Percentiles rank a stretch among this genome's conserved stretches.
Evolutionary conservation across 2,113 vertebrate species (phyloP).

Genomic region (Cyphomyrus plagiostoma): DNA sequence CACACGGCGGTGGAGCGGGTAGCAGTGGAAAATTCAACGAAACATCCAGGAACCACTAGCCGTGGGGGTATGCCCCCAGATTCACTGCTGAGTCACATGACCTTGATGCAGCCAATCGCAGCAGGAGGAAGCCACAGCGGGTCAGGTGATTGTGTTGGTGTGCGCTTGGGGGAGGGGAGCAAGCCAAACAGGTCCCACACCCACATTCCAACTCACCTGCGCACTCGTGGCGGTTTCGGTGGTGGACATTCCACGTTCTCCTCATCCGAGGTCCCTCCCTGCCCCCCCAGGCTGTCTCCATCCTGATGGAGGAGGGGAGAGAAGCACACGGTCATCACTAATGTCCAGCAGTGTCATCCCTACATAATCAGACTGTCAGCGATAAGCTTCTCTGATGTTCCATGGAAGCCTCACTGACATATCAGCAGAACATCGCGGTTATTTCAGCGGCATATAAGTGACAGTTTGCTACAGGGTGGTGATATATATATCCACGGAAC

Average conservation of each 20-base stretch:
- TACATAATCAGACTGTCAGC: background rate
- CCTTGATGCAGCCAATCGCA: background rate
- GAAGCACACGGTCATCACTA: conserved; percentile 15
- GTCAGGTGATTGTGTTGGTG: background rate
- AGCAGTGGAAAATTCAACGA: background rate
- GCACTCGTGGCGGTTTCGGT: conserved; percentile 88
- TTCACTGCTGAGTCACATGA: background rate
- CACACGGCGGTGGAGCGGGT: background rate
- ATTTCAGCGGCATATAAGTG: background rate
- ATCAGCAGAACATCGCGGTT: background rate
- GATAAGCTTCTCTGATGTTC: background rate
- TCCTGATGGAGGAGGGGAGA: conserved; percentile 61
- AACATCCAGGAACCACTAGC: background rate
- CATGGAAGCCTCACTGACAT: background rate
- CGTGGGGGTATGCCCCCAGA: background rate
- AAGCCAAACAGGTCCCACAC: background rate
- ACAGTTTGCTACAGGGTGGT: background rate
- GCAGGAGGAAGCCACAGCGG: background rate
- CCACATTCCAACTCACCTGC: conserved; percentile 64
- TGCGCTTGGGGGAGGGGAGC: background rate
- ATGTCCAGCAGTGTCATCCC: background rate
- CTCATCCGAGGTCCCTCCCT: conserved; percentile 61
- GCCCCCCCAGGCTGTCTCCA: conserved; percentile 75
- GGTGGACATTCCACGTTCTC: conserved; percentile 86
- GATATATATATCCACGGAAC: background rate